phyloP scores from a whole-genome alignment of 2,113 vertebrate species.

The Toxotes jaculatrix region DNA sequence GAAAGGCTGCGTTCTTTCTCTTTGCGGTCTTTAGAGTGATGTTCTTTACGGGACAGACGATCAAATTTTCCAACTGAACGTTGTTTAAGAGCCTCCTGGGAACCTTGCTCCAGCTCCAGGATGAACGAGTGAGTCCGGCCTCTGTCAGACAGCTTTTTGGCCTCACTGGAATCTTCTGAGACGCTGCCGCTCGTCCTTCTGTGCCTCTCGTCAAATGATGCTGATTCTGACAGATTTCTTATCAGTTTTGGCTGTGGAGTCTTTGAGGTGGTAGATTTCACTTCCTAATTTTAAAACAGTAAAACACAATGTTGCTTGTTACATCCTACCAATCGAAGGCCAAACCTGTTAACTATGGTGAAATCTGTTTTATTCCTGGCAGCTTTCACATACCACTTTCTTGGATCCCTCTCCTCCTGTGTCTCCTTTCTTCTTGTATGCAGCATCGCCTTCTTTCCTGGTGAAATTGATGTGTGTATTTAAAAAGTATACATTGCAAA shows the following conservation, averaged over 20 bases:
- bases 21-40: conserved; percentile 86
- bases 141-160: conserved; percentile 86
- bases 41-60: conserved; percentile 87
- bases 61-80: conserved; percentile 87
- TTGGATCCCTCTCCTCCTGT: conserved; percentile 86
- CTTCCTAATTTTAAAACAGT: conserved; percentile 81
- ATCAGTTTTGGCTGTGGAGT: conserved; percentile 80
- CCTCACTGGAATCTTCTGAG: conserved; percentile 86
- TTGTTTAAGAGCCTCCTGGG: conserved; percentile 89
- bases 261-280: conserved; percentile 81
- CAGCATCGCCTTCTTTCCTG: conserved; percentile 80
- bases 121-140: conserved; percentile 84
- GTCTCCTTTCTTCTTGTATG: conserved; percentile 87
- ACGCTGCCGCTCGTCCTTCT: conserved; percentile 79
- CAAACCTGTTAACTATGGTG: neutral
- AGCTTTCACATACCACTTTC: conserved; percentile 82
- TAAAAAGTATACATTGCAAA: neutral
- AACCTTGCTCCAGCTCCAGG: conserved; percentile 84
- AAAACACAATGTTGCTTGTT: conserved; percentile 9
- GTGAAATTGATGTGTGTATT: neutral
- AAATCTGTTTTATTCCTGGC: neutral
- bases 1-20: conserved; percentile 88
- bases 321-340: neutral
- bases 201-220: conserved; percentile 87
- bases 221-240: conserved; percentile 85